Conservation (phyloP, 1,140 invertebrate genomes). For the Papilio dardanus region DNA sequence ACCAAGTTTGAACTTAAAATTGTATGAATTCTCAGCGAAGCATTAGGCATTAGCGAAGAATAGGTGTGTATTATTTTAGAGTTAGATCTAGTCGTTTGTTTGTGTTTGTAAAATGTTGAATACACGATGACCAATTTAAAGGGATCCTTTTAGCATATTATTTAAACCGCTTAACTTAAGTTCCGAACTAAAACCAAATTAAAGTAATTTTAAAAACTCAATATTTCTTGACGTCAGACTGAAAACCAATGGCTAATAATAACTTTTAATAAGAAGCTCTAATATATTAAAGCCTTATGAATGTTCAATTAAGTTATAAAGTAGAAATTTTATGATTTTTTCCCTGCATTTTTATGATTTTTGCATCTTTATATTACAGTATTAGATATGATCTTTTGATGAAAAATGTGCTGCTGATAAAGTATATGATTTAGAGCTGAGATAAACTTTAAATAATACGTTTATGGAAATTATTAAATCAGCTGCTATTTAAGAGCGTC, state of each 20-base stretch:
- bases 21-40: too few species aligned
- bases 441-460: not conserved
- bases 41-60: too few species aligned
- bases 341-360: not conserved
- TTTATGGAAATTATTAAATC: not conserved
- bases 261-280: not conserved
- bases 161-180: not conserved
- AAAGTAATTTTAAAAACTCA: not conserved
- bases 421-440: not conserved
- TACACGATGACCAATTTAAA: not conserved
- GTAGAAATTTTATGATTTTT: not conserved
- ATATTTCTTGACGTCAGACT: not conserved
- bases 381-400: not conserved
- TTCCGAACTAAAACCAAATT: not conserved
- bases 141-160: not conserved
- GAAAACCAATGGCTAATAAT: not conserved
- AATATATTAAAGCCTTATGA: not conserved
- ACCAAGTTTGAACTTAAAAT: too few species aligned
- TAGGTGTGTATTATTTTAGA: not conserved
- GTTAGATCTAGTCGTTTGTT: not conserved
- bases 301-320: constrained; percentile 6
- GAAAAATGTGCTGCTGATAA: not conserved
- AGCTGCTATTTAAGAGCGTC: not conserved
- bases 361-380: not conserved
- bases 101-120: not conserved